Conservation (phyloP, 1,140 invertebrate genomes). For the Heliconius nattereri region DNA sequence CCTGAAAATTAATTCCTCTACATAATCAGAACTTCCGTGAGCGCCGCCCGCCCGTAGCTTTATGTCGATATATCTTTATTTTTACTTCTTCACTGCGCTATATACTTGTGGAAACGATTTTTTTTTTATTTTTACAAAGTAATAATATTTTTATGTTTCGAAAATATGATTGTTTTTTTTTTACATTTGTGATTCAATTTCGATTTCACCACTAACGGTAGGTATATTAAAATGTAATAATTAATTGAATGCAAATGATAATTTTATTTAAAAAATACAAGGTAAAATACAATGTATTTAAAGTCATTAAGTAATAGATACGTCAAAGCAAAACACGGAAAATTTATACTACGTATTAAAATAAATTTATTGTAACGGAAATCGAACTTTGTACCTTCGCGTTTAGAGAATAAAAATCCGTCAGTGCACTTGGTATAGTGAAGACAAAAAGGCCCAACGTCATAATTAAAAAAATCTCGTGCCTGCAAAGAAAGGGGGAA, state of each 20-base stretch:
- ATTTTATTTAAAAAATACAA: too few species aligned
- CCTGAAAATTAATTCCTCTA: constrained; percentile 79
- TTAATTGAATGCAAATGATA: too few species aligned
- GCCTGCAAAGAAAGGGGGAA: constrained; percentile 78
- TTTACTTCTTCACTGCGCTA: constrained; percentile 27
- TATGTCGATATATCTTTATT: constrained; percentile 53
- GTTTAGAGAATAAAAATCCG: constrained; percentile 32
- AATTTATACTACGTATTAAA: not conserved
- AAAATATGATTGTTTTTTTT: not conserved
- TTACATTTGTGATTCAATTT: not conserved
- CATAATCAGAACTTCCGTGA: constrained; percentile 77
- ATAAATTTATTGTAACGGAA: constrained; percentile 17
- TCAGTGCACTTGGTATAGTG: constrained; percentile 44
- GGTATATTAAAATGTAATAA: too few species aligned
- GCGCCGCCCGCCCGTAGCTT: constrained; percentile 59
- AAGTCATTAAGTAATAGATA: not conserved
- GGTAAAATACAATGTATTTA: too few species aligned
- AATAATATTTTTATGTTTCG: not conserved
- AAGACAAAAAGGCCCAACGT: constrained; percentile 78
- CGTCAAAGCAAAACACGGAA: not conserved
- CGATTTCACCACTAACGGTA: too few species aligned
- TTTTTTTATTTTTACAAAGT: not conserved
- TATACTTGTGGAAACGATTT: not conserved
- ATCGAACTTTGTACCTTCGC: constrained; percentile 46
- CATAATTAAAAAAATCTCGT: constrained; percentile 81